Evolutionary conservation across 1,140 invertebrate genomes (phyloP).

Genomic region (Himalopsyche phryganea): DNA sequence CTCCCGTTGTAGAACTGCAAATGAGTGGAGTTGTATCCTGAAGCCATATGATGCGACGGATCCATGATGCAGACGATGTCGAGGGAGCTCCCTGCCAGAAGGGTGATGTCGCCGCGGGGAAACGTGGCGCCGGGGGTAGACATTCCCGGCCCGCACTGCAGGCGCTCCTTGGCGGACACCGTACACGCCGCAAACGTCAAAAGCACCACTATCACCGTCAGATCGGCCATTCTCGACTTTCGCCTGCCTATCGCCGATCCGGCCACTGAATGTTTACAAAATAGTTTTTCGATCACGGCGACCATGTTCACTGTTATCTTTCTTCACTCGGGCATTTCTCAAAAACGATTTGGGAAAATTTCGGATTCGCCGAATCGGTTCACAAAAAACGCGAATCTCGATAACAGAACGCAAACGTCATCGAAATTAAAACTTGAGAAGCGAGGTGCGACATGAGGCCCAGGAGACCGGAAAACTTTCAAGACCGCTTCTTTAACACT

Average conservation of each 20-base stretch:
- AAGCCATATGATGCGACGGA: not conserved
- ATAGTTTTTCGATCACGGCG: no score
- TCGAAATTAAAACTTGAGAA: not conserved
- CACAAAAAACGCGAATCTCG: conserved; percentile 21
- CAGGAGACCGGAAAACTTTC: no score
- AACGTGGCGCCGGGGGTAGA: conserved; percentile 13
- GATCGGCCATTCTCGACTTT: not conserved
- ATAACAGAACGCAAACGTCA: conserved; percentile 1
- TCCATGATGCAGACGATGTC: conserved; percentile 19
- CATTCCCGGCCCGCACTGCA: not conserved
- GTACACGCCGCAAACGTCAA: not conserved
- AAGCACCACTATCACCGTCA: not conserved
- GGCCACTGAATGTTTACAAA: no score
- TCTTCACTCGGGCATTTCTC: not conserved
- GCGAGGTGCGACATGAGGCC: no score
- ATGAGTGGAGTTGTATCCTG: conserved; percentile 1
- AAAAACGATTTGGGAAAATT: conserved; percentile 3
- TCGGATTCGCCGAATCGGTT: conserved; percentile 10
- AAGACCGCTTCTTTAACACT: no score
- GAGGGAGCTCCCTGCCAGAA: conserved; percentile 13
- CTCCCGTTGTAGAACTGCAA: conserved; percentile 20
- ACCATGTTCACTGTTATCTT: no score
- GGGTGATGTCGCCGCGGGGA: conserved; percentile 21
- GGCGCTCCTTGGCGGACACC: not conserved
- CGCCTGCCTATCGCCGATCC: not conserved